Conservation (phyloP, 2,888 invertebrate species). For the Rotaria macrura region DNA sequence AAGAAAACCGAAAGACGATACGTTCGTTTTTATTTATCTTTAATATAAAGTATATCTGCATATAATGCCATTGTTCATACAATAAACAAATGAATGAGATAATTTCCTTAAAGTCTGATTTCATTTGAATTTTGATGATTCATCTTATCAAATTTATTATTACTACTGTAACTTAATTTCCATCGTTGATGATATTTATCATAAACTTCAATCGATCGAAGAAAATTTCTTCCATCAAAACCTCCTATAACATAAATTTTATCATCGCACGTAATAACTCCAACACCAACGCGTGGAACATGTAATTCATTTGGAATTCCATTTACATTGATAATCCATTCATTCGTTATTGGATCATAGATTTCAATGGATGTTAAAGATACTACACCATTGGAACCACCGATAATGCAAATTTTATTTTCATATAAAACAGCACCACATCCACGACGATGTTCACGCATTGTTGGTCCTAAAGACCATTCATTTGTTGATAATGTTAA, state of each 20-base stretch:
- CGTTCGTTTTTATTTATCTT: background rate
- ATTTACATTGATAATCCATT: conserved; percentile 30
- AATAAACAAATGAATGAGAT: too few relatives aligned
- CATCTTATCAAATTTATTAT: background rate
- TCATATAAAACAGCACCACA: conserved; percentile 43
- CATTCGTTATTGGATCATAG: conserved; percentile 24
- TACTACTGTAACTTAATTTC: background rate
- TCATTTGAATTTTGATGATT: background rate
- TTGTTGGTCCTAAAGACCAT: conserved; percentile 64
- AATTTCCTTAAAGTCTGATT: background rate
- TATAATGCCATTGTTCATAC: too few relatives aligned
- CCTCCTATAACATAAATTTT: conserved; percentile 28
- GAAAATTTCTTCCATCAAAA: conserved; percentile 32
- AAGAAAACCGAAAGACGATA: background rate
- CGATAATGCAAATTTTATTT: conserved; percentile 24
- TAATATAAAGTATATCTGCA: too few relatives aligned
- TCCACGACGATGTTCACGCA: conserved; percentile 60
- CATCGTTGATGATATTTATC: background rate
- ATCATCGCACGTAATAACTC: background rate
- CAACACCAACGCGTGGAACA: background rate
- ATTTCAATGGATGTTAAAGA: conserved; percentile 29
- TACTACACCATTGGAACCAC: conserved; percentile 28
- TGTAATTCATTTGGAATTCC: background rate
- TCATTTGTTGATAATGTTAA: conserved; percentile 58
- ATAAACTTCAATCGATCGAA: conserved; percentile 27